Evolutionary conservation across 2,797 vertebrate genomes (phyloP).

Genomic region (Pipistrellus nathusii): DNA sequence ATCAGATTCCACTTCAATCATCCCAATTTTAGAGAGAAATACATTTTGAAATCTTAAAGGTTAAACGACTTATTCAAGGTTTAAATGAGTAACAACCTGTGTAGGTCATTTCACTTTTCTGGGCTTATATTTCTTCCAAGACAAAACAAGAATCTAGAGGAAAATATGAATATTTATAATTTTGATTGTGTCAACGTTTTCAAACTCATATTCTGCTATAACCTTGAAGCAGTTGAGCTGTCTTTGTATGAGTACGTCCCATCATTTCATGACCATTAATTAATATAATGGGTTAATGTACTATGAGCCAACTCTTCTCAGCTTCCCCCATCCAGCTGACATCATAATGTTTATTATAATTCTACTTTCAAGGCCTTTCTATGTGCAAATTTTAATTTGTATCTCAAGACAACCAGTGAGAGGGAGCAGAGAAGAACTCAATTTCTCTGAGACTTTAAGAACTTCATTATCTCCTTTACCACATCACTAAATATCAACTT

Average conservation of each 20-base stretch:
- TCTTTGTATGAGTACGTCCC: neutral
- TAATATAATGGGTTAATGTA: neutral
- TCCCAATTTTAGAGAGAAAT: neutral
- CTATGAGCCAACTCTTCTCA: neutral
- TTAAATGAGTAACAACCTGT: neutral
- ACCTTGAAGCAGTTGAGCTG: neutral
- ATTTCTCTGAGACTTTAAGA: neutral
- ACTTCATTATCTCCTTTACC: neutral
- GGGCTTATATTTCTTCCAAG: neutral
- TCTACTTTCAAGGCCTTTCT: conserved; percentile 1
- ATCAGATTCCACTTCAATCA: neutral
- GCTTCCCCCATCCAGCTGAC: neutral
- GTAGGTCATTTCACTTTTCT: neutral
- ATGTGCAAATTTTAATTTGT: conserved; percentile 6
- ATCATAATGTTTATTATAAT: neutral
- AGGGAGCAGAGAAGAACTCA: neutral
- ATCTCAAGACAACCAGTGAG: neutral
- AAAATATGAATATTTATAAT: neutral
- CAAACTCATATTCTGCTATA: neutral
- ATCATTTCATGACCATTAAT: conserved; percentile 24
- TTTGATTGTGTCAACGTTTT: conserved; percentile 26
- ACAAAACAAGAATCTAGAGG: neutral
- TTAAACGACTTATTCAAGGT: neutral
- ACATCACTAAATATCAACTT: conserved; percentile 15
- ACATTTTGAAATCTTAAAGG: neutral